These are phyloP conservation scores for Littorina saxatilis DNA, from an alignment of 1,140 invertebrate genomes.

Conservation along the genomic window DNA sequence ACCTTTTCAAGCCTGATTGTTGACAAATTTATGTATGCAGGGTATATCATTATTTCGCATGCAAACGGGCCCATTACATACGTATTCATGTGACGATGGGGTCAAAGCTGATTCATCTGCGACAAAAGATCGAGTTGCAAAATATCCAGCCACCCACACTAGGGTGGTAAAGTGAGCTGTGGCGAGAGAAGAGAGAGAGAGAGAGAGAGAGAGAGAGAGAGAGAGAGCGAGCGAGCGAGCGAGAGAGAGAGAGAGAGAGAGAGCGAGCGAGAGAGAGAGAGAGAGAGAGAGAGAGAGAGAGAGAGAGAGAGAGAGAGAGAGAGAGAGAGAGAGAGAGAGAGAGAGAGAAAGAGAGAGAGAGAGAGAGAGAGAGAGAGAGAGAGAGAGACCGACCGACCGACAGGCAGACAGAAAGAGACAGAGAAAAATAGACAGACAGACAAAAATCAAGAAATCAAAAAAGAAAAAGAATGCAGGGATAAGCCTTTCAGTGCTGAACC, in stretches of 20 bases:
- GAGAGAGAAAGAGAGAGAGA: not conserved
- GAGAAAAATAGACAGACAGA: not conserved
- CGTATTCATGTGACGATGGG: too few relatives aligned
- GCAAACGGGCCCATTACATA: too few relatives aligned
- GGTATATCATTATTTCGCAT: too few relatives aligned
- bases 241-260: slow-evolving; percentile 6
- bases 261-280: not conserved
- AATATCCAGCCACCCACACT: too few relatives aligned
- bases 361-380: not conserved
- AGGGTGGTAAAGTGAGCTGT: too few relatives aligned
- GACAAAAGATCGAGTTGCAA: too few relatives aligned
- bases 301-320: slow-evolving; percentile 11
- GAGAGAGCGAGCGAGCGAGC: not conserved
- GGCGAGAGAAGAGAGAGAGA: not conserved
- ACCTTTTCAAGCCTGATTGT: too few relatives aligned
- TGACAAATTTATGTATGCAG: too few relatives aligned
- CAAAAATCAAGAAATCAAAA: not conserved
- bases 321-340: slow-evolving; percentile 4
- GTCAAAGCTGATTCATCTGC: too few relatives aligned
- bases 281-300: slow-evolving; percentile 19
- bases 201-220: not conserved
- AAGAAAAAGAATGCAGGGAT: not conserved
- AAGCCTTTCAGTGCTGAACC: too few relatives aligned
- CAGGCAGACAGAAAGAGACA: not conserved
- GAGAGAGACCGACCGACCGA: slow-evolving; percentile 14